These are phyloP conservation scores for Parauchenoglanis ngamensis DNA, from an alignment of 2,797 vertebrate species.

Conservation along the genomic window DNA sequence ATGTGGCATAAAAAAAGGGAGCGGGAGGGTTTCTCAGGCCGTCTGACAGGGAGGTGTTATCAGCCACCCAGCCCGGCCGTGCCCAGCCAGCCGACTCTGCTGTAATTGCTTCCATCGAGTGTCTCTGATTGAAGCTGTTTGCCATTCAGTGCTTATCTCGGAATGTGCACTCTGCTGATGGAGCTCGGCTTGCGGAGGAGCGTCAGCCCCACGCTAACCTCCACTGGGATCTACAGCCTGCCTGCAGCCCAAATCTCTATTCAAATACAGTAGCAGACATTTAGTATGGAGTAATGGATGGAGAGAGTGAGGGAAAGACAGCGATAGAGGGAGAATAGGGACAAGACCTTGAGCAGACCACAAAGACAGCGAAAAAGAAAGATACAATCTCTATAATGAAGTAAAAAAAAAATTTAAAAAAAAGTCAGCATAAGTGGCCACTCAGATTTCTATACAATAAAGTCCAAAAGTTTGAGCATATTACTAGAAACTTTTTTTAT, in stretches of 20 bases:
- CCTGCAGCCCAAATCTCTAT: slow-evolving; percentile 15
- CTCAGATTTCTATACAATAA: background rate
- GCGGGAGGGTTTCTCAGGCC: slow-evolving; percentile 38
- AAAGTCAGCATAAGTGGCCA: background rate
- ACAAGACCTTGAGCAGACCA: slow-evolving; percentile 19
- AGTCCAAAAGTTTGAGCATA: background rate
- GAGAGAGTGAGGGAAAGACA: background rate
- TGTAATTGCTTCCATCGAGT: slow-evolving; percentile 59
- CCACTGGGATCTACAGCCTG: slow-evolving; percentile 19
- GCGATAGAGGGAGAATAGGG: slow-evolving; percentile 16
- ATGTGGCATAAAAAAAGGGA: slow-evolving; percentile 19
- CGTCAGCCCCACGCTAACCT: slow-evolving; percentile 34
- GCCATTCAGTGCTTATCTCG: slow-evolving; percentile 49
- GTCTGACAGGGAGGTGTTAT: slow-evolving; percentile 51
- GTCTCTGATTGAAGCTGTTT: slow-evolving; percentile 47
- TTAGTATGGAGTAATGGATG: slow-evolving; percentile 24
- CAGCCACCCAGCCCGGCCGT: slow-evolving; percentile 31
- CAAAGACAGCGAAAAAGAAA: slow-evolving; percentile 2
- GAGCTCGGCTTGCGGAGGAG: slow-evolving; percentile 18
- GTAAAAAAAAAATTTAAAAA: background rate
- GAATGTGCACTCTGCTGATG: slow-evolving; percentile 33
- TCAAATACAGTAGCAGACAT: slow-evolving; percentile 38
- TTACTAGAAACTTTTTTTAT: background rate
- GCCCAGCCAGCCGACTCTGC: slow-evolving; percentile 31
- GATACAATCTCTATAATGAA: background rate